phyloP scores from a whole-genome alignment of 1,140 invertebrate genomes.

The Heliconius himera region DNA sequence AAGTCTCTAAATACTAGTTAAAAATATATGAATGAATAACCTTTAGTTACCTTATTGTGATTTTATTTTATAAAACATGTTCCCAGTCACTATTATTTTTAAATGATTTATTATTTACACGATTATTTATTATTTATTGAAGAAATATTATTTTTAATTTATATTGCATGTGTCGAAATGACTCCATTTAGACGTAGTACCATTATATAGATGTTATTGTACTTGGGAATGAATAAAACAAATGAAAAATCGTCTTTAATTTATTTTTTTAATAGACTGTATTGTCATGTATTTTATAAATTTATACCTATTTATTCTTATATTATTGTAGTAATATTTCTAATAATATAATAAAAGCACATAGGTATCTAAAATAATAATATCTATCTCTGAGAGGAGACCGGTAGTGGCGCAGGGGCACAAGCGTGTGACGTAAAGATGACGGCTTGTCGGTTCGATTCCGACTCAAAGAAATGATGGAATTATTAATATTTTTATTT shows the following conservation, averaged over 20 bases:
- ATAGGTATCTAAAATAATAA: no score
- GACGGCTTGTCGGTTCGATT: no score
- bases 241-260: conserved; percentile 49
- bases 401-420: no score
- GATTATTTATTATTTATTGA: conserved; percentile 41
- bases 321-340: no score
- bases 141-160: background rate
- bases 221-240: conserved; percentile 78
- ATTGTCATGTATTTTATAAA: background rate
- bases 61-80: conserved; percentile 41
- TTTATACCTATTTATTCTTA: background rate
- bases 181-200: conserved; percentile 74
- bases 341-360: no score
- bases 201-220: conserved; percentile 81
- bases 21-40: conserved; percentile 13
- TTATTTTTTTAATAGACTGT: background rate
- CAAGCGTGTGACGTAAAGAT: no score
- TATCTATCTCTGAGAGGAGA: no score
- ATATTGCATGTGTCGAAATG: conserved; percentile 71
- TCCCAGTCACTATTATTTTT: conserved; percentile 49
- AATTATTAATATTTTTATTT: no score
- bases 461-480: no score
- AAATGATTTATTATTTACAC: conserved; percentile 44
- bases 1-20: conserved; percentile 10
- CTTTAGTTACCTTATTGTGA: conserved; percentile 56